These are phyloP conservation scores for Cabera pusaria DNA, from an alignment of 2,888 invertebrate species.

Conservation along the genomic window DNA sequence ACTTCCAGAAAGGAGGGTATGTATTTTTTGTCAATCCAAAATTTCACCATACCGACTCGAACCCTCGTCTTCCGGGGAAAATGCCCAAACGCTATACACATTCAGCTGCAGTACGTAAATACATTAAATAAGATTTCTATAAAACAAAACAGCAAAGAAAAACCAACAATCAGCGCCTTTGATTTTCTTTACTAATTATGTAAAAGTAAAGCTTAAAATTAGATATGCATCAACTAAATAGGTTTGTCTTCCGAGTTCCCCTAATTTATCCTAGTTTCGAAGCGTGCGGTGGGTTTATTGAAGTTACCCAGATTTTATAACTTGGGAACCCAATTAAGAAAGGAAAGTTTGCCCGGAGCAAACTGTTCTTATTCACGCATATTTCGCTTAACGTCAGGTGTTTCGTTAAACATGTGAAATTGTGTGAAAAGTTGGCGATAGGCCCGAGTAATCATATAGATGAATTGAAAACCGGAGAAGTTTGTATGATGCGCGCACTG, in stretches of 20 bases:
- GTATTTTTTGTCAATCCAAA: too few species aligned
- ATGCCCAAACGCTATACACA: too few species aligned
- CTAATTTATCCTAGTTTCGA: conserved; percentile 23
- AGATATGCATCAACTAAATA: conserved; percentile 25
- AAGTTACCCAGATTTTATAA: conserved; percentile 28
- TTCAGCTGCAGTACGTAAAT: too few species aligned
- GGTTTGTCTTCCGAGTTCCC: conserved; percentile 22
- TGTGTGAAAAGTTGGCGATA: conserved; percentile 4
- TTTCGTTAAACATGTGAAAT: conserved; percentile 17
- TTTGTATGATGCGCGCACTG: too few species aligned
- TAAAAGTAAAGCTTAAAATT: conserved; percentile 18
- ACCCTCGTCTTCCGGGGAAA: too few species aligned
- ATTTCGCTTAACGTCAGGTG: conserved; percentile 20
- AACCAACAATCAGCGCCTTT: background rate
- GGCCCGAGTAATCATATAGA: too few species aligned
- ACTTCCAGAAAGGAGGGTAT: too few species aligned
- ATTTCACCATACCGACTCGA: too few species aligned
- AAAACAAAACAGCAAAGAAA: too few species aligned
- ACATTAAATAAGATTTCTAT: too few species aligned
- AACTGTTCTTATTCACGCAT: conserved; percentile 30
- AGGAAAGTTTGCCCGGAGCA: conserved; percentile 22
- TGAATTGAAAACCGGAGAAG: too few species aligned
- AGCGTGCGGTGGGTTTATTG: conserved; percentile 26
- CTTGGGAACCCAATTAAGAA: conserved; percentile 34
- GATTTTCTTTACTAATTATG: conserved; percentile 13